A percentile compares a stretch with the other conserved stretches of the same genome.
These are phyloP conservation scores for Ophion ellenae DNA, from an alignment of 2,888 invertebrate genomes.

Conservation along the genomic window DNA sequence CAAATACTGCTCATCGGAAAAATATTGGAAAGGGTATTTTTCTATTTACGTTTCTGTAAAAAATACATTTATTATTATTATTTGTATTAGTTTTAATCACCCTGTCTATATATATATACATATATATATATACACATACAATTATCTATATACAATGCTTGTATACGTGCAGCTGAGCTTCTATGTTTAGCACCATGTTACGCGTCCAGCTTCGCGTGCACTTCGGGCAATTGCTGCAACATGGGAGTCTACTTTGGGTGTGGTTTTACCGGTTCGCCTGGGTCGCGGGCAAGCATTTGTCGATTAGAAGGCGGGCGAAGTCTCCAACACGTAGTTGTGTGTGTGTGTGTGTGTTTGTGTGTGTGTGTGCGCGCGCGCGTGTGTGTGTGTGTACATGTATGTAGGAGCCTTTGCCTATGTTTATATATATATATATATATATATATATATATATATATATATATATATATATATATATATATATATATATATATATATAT, in stretches of 20 bases:
- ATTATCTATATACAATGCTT: background rate
- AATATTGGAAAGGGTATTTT: background rate
- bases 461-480: too few species aligned
- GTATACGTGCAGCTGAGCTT: background rate
- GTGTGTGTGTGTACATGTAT: background rate
- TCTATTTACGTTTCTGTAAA: too few species aligned
- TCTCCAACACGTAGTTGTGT: slow-evolving; percentile 22
- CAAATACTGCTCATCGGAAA: too few species aligned
- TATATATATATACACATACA: too few species aligned
- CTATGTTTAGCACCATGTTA: slow-evolving; percentile 1
- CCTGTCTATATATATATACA: background rate
- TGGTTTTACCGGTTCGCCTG: slow-evolving; percentile 80
- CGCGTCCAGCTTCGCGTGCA: slow-evolving; percentile 5
- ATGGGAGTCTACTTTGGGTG: slow-evolving; percentile 74
- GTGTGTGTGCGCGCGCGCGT: background rate
- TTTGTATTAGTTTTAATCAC: too few species aligned
- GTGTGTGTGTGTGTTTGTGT: background rate
- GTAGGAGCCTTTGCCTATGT: too few species aligned
- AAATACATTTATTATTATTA: too few species aligned
- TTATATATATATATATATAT: too few species aligned
- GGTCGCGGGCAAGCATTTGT: slow-evolving; percentile 68
- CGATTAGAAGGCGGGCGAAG: slow-evolving; percentile 77
- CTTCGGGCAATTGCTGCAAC: slow-evolving; percentile 32
- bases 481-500: too few species aligned
- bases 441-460: too few species aligned